Evolutionary conservation across 2,888 invertebrate species (phyloP).

Genomic region (Hoplodrina ambigua): DNA sequence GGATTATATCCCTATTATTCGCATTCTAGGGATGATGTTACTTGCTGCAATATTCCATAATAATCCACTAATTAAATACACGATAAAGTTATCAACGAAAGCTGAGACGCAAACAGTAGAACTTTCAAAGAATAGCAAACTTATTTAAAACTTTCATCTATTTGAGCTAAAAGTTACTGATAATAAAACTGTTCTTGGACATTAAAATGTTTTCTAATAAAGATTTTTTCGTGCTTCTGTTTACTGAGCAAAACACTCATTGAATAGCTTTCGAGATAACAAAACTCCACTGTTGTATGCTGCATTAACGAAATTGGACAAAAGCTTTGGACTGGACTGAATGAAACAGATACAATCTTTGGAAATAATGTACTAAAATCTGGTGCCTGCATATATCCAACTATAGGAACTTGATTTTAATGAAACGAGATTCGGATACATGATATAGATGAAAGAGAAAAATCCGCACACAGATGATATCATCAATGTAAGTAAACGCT

Average conservation of each 20-base stretch:
- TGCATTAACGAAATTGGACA: slow-evolving; percentile 47
- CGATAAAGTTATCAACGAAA: not conserved
- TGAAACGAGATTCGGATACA: not conserved
- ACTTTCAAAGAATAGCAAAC: not conserved
- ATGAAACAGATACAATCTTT: slow-evolving; percentile 20
- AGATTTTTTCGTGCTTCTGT: slow-evolving; percentile 7
- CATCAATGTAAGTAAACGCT: slow-evolving; percentile 16
- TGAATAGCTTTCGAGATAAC: slow-evolving; percentile 26
- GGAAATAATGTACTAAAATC: slow-evolving; percentile 9
- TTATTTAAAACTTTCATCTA: not conserved
- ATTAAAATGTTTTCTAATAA: not conserved
- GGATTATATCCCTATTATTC: no score
- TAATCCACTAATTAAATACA: not conserved
- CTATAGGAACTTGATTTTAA: slow-evolving; percentile 4
- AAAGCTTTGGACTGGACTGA: slow-evolving; percentile 19
- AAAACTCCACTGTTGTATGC: slow-evolving; percentile 31
- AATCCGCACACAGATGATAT: not conserved
- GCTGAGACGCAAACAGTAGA: not conserved
- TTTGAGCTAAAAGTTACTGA: not conserved
- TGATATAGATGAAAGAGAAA: slow-evolving; percentile 3
- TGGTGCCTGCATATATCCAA: not conserved
- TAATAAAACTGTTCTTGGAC: not conserved
- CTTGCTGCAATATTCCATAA: not conserved
- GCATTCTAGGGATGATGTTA: not conserved
- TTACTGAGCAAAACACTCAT: slow-evolving; percentile 17